These are phyloP conservation scores for Corvus cornix DNA, from an alignment of 2,113 vertebrate genomes.

Conservation along the genomic window DNA sequence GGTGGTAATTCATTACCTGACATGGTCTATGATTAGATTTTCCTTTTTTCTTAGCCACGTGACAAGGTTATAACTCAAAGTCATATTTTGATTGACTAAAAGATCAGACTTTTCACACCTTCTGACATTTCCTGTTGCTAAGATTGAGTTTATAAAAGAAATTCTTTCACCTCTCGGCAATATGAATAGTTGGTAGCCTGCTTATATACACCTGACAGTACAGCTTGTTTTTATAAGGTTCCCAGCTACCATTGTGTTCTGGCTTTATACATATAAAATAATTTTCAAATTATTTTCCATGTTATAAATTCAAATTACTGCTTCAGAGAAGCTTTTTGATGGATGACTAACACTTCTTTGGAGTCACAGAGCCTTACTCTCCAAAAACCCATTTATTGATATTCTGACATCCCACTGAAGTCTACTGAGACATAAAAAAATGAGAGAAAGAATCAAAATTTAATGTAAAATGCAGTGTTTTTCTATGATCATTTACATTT, in stretches of 20 bases:
- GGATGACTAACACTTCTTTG: background rate
- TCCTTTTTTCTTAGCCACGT: background rate
- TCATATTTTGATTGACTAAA: conserved; percentile 10
- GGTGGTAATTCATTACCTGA: background rate
- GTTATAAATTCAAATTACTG: background rate
- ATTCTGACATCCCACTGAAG: background rate
- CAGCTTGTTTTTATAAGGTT: background rate
- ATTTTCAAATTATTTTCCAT: background rate
- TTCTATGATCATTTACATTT: background rate
- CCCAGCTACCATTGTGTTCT: background rate
- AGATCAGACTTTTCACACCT: background rate
- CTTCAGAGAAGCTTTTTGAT: background rate
- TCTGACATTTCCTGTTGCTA: background rate
- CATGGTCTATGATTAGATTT: background rate
- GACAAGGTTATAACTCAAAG: conserved; percentile 6
- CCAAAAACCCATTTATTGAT: background rate
- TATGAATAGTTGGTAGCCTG: background rate
- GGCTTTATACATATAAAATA: background rate
- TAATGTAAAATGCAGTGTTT: background rate
- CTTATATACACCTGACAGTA: background rate
- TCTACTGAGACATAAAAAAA: background rate
- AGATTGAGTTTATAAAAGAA: background rate
- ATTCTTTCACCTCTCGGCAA: background rate
- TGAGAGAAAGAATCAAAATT: background rate
- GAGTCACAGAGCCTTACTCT: background rate